Base-by-base conservation (phyloP, 2,113 vertebrate species). In the Prochilodus magdalenae region DNA sequence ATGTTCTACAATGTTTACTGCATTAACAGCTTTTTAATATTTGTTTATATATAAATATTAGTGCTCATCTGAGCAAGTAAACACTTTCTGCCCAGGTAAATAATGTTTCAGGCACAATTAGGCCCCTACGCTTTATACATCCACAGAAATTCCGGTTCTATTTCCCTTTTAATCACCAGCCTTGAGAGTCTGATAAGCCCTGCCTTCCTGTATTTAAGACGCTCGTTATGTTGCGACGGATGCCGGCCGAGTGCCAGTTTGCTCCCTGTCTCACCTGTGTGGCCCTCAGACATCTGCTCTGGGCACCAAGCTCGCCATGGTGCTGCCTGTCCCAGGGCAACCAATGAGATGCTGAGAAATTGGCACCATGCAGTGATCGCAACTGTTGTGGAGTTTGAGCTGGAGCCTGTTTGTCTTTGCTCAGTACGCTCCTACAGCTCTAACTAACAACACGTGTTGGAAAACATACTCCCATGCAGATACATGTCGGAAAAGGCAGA, bases 201-300 rank as follows among this genome's bases (percentile, higher is more conserved):
- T 63, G 29, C 44, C 13, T 29, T 51, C 20, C 73, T 75, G 55
- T 81, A 62, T 65, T 81, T 84, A 81, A 81, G 66, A 55, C 65
- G 20, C 62, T 74, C 49, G 73, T 67, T 79, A 74, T 73, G n/a
- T 15, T 57, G 57, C 24, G 73, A 3, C 71, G 72, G 44, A 22
- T 75, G 66, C 67, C 72, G 69, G 72, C 76, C 65, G 57, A 44
- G 33, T 82, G 75, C 76, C 72, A 75, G 71, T 30, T 44, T 22
- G 66, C 75, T 47, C 70, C n/a, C 47, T 74, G 24, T 74, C 60
- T 80, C 80, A 83, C 83, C 80, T 83, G 80, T 75, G 80, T 44
- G 60, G 26, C 72, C 53, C 49, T 78, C 75, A 82, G 84, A 86
- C 84, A 86, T 86, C 84, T 83, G 80, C 76, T 86, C 72, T 75